Percentiles rank a stretch among this genome's conserved stretches.
Conservation (phyloP, 2,888 invertebrate genomes). For the Camptogramma bilineatum region DNA sequence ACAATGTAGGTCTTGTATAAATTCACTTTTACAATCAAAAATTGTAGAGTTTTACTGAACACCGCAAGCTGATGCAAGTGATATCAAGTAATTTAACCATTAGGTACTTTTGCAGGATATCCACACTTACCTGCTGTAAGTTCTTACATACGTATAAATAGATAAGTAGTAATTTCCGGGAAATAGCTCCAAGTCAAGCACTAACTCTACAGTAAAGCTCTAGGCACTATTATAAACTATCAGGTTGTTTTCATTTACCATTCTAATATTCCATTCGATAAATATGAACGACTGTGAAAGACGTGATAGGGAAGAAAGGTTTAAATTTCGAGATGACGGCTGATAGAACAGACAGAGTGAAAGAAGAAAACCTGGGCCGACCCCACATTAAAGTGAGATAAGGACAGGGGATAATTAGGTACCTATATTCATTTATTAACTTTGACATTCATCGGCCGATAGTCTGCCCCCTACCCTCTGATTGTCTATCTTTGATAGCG, state of each 20-base stretch:
- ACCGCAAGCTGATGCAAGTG: slow-evolving; percentile 14
- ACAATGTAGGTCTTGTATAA: no score
- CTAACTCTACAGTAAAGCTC: neutral
- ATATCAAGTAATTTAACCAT: slow-evolving; percentile 9
- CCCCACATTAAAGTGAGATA: no score
- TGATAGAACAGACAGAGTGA: no score
- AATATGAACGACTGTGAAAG: no score
- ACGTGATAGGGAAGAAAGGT: no score
- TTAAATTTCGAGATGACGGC: no score
- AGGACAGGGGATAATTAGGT: no score
- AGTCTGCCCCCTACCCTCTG: no score
- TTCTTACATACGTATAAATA: slow-evolving; percentile 27
- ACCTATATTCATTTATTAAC: no score
- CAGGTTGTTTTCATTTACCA: neutral
- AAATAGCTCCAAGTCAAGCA: slow-evolving; percentile 36
- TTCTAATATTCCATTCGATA: neutral
- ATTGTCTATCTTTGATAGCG: no score
- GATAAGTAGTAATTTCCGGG: slow-evolving; percentile 51
- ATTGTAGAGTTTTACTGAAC: neutral
- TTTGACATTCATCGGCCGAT: no score
- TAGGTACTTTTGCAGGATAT: slow-evolving; percentile 10
- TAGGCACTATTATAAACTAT: neutral
- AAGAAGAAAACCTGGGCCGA: no score
- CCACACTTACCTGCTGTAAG: slow-evolving; percentile 5
- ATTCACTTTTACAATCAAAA: neutral